Percentiles rank a stretch among this genome's conserved stretches.
phyloP scores from a whole-genome alignment of 2,113 vertebrate genomes.

The Dicrurus megarhynchus region DNA sequence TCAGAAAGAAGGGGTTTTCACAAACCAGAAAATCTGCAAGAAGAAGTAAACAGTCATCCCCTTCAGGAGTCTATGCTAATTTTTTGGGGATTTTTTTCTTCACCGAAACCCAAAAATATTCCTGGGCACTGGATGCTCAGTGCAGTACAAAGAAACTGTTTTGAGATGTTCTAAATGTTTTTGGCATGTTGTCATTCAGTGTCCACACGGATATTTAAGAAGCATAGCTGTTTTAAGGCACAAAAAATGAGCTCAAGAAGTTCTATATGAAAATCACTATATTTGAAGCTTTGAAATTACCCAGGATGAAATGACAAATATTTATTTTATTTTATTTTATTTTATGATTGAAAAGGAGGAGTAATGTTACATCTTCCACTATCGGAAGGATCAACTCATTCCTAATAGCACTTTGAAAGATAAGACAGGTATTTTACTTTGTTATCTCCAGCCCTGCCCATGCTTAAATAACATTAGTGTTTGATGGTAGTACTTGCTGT shows the following conservation, averaged over 20 bases:
- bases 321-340: not conserved
- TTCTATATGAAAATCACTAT: not conserved
- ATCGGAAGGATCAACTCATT: not conserved
- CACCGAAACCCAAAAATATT: not conserved
- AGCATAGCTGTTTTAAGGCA: not conserved
- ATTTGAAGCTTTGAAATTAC: not conserved
- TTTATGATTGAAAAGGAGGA: not conserved
- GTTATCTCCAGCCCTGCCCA: not conserved
- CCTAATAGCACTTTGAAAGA: not conserved
- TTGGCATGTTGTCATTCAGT: not conserved
- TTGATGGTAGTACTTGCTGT: not conserved
- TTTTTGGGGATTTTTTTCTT: not conserved
- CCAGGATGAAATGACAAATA: not conserved
- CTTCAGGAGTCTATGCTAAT: not conserved
- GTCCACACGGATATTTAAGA: not conserved
- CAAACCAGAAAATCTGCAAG: not conserved
- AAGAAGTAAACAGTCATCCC: not conserved
- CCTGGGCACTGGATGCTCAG: not conserved
- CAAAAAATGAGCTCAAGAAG: not conserved
- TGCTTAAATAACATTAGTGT: not conserved
- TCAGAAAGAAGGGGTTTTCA: not conserved
- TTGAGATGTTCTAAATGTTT: not conserved
- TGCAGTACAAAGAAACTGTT: not conserved
- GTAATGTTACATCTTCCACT: not conserved
- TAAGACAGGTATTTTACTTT: not conserved